phyloP scores from a whole-genome alignment of 2,113 vertebrate genomes.

The Otocyon megalotis region DNA sequence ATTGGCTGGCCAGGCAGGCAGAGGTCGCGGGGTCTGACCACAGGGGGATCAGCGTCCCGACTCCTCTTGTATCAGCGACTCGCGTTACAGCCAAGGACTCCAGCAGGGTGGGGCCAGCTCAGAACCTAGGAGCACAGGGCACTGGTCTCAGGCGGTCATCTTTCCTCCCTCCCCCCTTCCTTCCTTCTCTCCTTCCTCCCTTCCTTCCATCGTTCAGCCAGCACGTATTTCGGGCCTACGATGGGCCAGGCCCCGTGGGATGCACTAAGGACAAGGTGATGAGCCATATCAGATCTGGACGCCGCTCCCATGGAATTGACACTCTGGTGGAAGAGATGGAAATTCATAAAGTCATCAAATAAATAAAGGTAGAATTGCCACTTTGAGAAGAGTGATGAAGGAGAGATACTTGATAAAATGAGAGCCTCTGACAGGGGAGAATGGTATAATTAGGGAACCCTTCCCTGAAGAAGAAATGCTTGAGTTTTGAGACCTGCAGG shows the following conservation, averaged over 20 bases:
- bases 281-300: not conserved
- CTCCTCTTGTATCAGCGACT: not conserved
- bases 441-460: conserved; percentile 53
- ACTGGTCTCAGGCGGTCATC: not conserved
- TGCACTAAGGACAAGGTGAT: not conserved
- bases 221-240: not conserved
- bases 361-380: conserved; percentile 69
- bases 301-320: not conserved
- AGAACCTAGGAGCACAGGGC: not conserved
- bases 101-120: not conserved
- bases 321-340: not conserved
- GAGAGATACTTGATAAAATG: conserved; percentile 64
- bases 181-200: too few species aligned
- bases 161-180: fast-evolving
- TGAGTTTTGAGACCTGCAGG: conserved; percentile 51
- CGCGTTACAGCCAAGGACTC: not conserved
- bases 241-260: not conserved
- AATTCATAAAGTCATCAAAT: conserved; percentile 71
- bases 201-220: not conserved
- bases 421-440: conserved; percentile 63
- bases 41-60: not conserved
- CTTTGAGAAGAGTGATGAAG: conserved; percentile 58
- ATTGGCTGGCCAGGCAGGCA: fast-evolving
- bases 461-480: conserved; percentile 66
- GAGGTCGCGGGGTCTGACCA: not conserved